phyloP scores from a whole-genome alignment of 2,113 vertebrate species.

The Trichechus manatus region DNA sequence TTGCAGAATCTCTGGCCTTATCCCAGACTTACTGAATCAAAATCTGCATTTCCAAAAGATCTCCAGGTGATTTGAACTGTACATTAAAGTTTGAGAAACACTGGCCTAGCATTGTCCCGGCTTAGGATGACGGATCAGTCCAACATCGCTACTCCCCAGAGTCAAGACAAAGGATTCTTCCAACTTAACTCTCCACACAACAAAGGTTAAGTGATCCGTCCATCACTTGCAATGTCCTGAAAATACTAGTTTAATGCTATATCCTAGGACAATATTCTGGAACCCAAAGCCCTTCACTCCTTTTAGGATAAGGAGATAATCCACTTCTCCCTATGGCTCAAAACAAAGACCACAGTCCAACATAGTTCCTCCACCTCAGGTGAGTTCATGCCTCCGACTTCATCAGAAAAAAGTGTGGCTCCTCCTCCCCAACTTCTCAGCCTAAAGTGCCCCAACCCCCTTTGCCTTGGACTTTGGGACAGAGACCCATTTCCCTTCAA shows the following conservation, averaged over 20 bases:
- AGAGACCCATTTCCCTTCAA: neutral
- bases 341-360: neutral
- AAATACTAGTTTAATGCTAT: neutral
- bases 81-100: neutral
- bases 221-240: neutral
- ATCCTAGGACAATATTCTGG: neutral
- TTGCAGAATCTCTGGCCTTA: neutral
- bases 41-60: neutral
- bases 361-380: neutral
- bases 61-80: neutral
- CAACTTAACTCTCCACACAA: neutral
- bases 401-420: neutral
- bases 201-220: neutral
- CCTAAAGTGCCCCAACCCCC: neutral
- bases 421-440: neutral
- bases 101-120: neutral
- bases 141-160: neutral
- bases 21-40: neutral
- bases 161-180: neutral
- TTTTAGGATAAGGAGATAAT: neutral
- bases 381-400: neutral
- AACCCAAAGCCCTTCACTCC: neutral
- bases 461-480: neutral
- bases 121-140: neutral
- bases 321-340: neutral